Base-by-base conservation (phyloP, 1,140 invertebrate species). In the Fopius arisanus region DNA sequence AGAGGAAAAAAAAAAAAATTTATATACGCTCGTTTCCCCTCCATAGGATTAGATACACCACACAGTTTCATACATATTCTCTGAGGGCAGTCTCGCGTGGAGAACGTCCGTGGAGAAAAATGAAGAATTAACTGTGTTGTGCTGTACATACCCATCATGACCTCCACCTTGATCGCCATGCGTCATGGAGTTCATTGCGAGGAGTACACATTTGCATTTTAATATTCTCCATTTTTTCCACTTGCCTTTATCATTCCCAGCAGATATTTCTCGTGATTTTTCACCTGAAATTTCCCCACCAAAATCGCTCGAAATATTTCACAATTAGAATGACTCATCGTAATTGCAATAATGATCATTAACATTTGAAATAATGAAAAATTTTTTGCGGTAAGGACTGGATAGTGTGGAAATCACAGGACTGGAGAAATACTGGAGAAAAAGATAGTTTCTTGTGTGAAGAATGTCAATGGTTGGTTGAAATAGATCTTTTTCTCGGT, bases 31-130 rank as follows among this genome's bases (percentile, higher is more conserved):
- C 54, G 23, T 59, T 59, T 59, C 23, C 54, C 54, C 23, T 10
- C 54, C 2, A 28, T 19, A 48, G 23, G 54, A 59, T 59, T 59
- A 59, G 54, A 59, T 59, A 28, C 54, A 26, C 19, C 23, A 28
- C 21, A 59, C 3, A 23, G 23, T 59, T 59, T 59, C 54, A 59
- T 59, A 59, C 54, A 59, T 59, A 59, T 59, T 59, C 54, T 26
- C 54, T 59, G 54, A 59, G 54, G 54, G 54, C 54, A 59, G 21
- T 59, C 54, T 59, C 54, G 54, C 54, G 54, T 59, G 54, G 54
- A 59, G 54, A 59, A 59, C 54, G 54, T 59, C 54, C 54, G 54
- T 59, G 19, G 23, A 59, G 23, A 6, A 59, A 59, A 59, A 59
- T 59, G 54, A 59, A 59, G 54, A 59, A 59, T 59, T 59, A 59